Evolutionary conservation across 2,797 vertebrate species (phyloP).

Genomic region (Strix occidentalis): DNA sequence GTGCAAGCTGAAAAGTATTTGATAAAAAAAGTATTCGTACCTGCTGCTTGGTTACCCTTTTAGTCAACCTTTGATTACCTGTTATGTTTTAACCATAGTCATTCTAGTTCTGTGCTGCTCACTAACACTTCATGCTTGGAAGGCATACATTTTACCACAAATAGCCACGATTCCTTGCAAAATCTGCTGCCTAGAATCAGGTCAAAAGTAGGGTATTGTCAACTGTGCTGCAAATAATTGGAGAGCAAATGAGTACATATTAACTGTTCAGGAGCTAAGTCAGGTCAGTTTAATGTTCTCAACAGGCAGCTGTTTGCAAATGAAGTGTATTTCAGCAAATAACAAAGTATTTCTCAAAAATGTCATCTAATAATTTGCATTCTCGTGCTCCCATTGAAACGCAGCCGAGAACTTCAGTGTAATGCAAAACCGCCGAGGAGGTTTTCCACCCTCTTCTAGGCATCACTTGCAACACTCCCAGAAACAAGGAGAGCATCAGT

Average conservation of each 20-base stretch:
- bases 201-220: conserved; percentile 18
- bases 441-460: background rate
- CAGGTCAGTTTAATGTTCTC: background rate
- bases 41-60: background rate
- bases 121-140: background rate
- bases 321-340: background rate
- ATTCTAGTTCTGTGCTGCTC: background rate
- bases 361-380: background rate
- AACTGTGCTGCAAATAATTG: conserved; percentile 6
- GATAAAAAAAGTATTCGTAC: background rate
- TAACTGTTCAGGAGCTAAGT: background rate
- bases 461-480: rapidly evolving
- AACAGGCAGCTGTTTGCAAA: background rate
- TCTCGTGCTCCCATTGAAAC: background rate
- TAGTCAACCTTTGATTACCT: background rate
- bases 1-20: background rate
- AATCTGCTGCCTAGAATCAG: background rate
- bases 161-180: background rate
- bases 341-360: background rate
- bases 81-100: background rate
- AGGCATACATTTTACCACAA: background rate
- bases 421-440: rapidly evolving
- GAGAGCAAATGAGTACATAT: background rate
- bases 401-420: background rate
- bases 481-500: too few relatives aligned